Evolutionary conservation across 2,113 vertebrate genomes (phyloP).

Genomic region (Microcebus ravelobensis): DNA sequence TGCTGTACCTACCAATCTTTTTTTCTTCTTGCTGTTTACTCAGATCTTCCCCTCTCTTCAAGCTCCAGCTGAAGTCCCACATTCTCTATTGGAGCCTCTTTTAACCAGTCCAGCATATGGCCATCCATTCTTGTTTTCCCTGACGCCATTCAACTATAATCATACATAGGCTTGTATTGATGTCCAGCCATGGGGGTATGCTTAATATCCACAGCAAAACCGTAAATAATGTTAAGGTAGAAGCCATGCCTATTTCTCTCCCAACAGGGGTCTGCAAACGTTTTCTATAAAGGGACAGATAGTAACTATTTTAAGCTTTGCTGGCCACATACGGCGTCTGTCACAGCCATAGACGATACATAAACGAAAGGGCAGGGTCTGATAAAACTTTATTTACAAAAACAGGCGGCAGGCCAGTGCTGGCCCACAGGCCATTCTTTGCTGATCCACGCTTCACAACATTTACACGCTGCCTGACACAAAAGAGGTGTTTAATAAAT

Average conservation of each 20-base stretch:
- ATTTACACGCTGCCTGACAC: no score
- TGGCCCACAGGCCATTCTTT: neutral
- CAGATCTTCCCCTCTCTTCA: neutral
- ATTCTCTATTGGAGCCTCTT: neutral
- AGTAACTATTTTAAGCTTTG: neutral
- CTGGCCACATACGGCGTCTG: neutral
- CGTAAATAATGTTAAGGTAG: neutral
- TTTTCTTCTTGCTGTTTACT: neutral
- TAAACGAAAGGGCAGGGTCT: neutral
- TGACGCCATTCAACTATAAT: neutral
- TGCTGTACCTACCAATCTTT: neutral
- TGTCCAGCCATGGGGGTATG: no score
- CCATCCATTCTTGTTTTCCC: neutral
- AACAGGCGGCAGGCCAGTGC: neutral
- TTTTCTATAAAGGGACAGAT: neutral
- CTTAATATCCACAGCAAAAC: neutral
- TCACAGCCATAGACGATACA: neutral
- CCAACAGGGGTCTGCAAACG: neutral
- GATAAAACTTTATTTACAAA: slow-evolving; percentile 7
- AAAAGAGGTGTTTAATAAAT: neutral
- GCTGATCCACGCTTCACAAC: neutral
- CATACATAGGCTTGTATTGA: neutral
- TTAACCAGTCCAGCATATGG: neutral
- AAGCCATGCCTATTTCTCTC: neutral
- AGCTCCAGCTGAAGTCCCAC: neutral